Percentiles rank a stretch among this genome's conserved stretches.
Conservation (phyloP, 2,113 vertebrate genomes). For the Chionodraco myersi region DNA sequence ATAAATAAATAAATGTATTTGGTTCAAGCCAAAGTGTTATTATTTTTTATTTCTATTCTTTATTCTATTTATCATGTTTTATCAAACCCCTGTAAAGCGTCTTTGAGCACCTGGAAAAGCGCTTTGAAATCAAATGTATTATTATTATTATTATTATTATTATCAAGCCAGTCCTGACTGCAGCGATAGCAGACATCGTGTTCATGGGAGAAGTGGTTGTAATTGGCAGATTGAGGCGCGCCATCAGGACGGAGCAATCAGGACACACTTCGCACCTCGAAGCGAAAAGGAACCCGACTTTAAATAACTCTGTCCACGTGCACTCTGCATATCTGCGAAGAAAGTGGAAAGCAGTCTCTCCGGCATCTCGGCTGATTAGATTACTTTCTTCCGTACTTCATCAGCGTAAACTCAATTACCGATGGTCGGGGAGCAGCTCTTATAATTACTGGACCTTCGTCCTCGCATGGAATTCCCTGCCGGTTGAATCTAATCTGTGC, state of each 20-base stretch:
- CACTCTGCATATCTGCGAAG: slow-evolving; percentile 25
- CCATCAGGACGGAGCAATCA: neutral
- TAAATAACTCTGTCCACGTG: neutral
- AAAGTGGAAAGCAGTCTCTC: slow-evolving; percentile 42
- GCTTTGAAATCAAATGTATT: too few species aligned
- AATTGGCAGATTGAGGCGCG: too few species aligned
- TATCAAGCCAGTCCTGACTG: too few species aligned
- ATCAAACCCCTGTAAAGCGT: too few species aligned
- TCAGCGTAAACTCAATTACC: slow-evolving; percentile 71
- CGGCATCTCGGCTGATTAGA: slow-evolving; percentile 64
- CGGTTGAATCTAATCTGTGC: slow-evolving; percentile 61
- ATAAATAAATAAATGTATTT: too few species aligned
- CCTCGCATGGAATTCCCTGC: slow-evolving; percentile 56
- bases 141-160: too few species aligned
- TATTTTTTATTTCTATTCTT: too few species aligned
- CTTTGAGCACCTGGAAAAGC: too few species aligned
- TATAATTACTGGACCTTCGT: slow-evolving; percentile 61
- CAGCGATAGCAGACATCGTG: too few species aligned
- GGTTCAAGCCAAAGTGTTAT: too few species aligned
- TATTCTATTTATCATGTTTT: too few species aligned
- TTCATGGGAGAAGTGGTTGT: too few species aligned
- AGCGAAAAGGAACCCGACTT: slow-evolving; percentile 27
- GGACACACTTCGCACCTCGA: neutral
- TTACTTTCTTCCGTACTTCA: slow-evolving; percentile 71
- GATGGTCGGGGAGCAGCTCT: slow-evolving; percentile 56